Conservation (phyloP, 1,140 invertebrate species). For the Neodiprion fabricii region DNA sequence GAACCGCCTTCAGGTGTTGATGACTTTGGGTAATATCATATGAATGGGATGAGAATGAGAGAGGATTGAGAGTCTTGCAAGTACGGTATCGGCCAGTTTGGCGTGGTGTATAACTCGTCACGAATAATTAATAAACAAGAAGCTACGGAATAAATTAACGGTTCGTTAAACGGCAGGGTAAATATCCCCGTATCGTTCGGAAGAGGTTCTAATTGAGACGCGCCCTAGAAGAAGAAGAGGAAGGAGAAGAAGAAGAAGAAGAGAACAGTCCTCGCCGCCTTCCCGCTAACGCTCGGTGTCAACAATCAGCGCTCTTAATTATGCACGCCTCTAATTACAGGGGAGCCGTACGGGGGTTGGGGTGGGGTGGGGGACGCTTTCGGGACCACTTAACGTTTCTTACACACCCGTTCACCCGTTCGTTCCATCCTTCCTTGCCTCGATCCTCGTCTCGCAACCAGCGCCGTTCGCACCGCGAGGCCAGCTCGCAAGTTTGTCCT, state of each 20-base stretch:
- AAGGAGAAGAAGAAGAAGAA: neutral
- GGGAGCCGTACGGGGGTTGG: constrained; percentile 20
- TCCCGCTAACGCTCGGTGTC: constrained; percentile 48
- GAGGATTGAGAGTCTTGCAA: too few relatives aligned
- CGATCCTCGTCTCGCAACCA: too few relatives aligned
- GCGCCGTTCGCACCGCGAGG: neutral
- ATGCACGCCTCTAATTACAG: constrained; percentile 54
- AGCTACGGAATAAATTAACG: constrained; percentile 35
- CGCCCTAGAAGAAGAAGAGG: constrained; percentile 44
- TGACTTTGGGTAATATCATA: too few relatives aligned
- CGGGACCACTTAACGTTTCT: constrained; percentile 30
- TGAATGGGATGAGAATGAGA: too few relatives aligned
- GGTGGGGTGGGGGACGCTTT: constrained; percentile 17
- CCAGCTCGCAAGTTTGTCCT: constrained; percentile 2
- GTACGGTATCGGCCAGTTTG: too few relatives aligned
- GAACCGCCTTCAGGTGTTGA: too few relatives aligned
- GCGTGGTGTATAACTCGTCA: neutral
- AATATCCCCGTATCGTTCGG: constrained; percentile 34
- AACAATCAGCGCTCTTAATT: constrained; percentile 50
- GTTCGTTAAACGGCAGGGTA: constrained; percentile 39
- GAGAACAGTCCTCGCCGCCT: constrained; percentile 35
- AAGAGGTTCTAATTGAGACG: constrained; percentile 51
- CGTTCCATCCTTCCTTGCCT: too few relatives aligned
- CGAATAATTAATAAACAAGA: constrained; percentile 38
- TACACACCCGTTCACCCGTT: constrained; percentile 15